These are phyloP conservation scores for Platyura marginata DNA, from an alignment of 1,140 invertebrate genomes.

Conservation along the genomic window DNA sequence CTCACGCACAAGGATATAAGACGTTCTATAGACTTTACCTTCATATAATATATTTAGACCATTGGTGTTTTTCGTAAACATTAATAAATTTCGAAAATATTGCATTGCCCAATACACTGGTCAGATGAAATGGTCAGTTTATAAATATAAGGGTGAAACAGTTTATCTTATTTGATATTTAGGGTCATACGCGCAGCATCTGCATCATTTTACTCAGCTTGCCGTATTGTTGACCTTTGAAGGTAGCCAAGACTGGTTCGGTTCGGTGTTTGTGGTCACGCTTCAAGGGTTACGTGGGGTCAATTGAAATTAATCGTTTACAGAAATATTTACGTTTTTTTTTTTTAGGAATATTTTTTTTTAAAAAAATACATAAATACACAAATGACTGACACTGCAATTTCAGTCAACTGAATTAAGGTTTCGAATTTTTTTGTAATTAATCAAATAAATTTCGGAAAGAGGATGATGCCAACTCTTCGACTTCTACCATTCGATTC, in stretches of 20 bases:
- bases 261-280: neutral
- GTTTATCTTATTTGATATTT: too few relatives aligned
- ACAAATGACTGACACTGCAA: too few relatives aligned
- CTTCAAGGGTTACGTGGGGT: neutral
- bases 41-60: neutral
- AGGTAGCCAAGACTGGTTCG: neutral
- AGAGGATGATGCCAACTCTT: too few relatives aligned
- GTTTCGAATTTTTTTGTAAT: neutral
- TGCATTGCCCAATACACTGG: neutral
- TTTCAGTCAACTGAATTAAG: too few relatives aligned
- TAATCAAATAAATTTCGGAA: too few relatives aligned
- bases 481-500: too few relatives aligned
- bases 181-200: neutral
- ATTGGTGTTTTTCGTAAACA: neutral
- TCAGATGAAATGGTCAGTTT: neutral
- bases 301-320: neutral
- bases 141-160: neutral
- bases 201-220: neutral
- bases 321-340: too few relatives aligned
- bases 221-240: neutral
- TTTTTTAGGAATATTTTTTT: neutral
- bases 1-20: neutral
- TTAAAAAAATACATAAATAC: neutral
- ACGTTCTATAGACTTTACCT: neutral
- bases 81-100: neutral